Conservation (phyloP, 2,113 vertebrate genomes). For the Propithecus coquereli region DNA sequence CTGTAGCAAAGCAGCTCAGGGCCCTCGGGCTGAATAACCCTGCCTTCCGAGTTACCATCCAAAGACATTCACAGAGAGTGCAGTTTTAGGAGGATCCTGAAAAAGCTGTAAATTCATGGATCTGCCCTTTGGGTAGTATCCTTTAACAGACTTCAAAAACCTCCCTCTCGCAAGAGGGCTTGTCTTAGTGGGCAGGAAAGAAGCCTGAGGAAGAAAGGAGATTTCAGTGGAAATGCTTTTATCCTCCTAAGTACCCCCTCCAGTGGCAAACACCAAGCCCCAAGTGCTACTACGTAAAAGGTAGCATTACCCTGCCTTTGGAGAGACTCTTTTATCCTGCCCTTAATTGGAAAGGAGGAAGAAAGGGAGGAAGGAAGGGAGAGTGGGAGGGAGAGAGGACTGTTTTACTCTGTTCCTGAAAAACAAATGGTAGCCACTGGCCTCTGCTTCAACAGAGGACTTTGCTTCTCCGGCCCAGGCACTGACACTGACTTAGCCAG, state of each 20-base stretch:
- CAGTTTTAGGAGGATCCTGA: not conserved
- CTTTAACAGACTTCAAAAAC: not conserved
- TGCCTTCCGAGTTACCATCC: not conserved
- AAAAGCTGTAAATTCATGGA: not conserved
- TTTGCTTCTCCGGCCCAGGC: not conserved
- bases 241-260: not conserved
- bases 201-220: not conserved
- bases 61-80: not conserved
- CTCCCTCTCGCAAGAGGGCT: not conserved
- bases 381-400: rapidly evolving
- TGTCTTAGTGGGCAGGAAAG: not conserved
- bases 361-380: not conserved
- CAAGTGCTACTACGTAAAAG: not conserved
- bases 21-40: not conserved
- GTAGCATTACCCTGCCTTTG: not conserved
- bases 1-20: not conserved
- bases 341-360: not conserved
- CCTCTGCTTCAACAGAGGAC: not conserved
- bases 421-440: not conserved
- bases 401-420: not conserved
- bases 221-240: not conserved
- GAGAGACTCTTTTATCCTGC: not conserved
- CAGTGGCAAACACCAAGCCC: not conserved
- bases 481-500: not conserved
- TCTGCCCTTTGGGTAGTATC: not conserved